Evolutionary conservation across 53 echinoderm and acorn worm species (phyloP).

Genomic region (Actinopyga echinites): DNA sequence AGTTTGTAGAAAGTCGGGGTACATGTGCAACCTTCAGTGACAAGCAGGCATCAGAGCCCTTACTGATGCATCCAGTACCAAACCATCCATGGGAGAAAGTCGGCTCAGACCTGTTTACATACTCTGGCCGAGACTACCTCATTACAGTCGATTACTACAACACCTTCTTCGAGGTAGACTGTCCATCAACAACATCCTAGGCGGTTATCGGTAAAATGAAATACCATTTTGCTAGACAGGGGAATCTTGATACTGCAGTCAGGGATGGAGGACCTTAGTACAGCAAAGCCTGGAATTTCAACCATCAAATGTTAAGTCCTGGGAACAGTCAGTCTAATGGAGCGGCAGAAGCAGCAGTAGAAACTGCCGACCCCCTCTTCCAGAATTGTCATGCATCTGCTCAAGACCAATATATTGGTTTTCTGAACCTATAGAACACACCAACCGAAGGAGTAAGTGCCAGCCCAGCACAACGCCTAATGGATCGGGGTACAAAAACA

Average conservation of each 20-base stretch:
- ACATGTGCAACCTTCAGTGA: no score
- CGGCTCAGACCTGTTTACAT: conserved; percentile 47
- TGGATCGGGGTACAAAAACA: no score
- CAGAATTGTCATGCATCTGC: conserved; percentile 42
- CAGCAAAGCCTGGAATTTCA: no score
- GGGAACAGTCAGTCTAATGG: no score
- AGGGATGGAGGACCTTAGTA: conserved; percentile 50
- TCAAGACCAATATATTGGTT: conserved; percentile 40
- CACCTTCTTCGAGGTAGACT: conserved; percentile 67
- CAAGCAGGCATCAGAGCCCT: no score
- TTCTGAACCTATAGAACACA: conserved; percentile 41
- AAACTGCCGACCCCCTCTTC: conserved; percentile 57
- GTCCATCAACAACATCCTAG: conserved; percentile 1
- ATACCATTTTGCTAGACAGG: no score
- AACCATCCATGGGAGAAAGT: no score
- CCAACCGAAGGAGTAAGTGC: no score
- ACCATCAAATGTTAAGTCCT: conserved; percentile 45
- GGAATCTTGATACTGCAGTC: conserved; percentile 28
- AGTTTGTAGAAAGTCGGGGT: conserved; percentile 47
- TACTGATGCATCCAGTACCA: conserved; percentile 44
- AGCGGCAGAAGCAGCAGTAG: conserved; percentile 65
- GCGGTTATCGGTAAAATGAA: no score
- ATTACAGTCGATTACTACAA: conserved; percentile 60
- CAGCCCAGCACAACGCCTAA: no score
- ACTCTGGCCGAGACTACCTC: conserved; percentile 37